Evolutionary conservation across 53 echinoderm and acorn worm species (phyloP).

Genomic region (Astropecten irregularis): DNA sequence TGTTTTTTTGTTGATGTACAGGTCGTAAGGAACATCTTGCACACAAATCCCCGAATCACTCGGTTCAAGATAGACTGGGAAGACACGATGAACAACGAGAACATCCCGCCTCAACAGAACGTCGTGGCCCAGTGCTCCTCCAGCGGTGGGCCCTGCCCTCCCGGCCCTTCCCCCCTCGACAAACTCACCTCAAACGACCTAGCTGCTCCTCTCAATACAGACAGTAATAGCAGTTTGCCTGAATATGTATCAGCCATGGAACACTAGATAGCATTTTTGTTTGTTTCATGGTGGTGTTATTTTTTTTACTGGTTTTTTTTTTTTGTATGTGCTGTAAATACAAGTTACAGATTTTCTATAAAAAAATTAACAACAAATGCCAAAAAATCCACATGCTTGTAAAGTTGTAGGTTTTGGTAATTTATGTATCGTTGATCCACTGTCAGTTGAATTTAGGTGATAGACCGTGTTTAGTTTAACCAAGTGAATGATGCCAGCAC

Average conservation of each 20-base stretch:
- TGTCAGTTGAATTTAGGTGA: too few species aligned
- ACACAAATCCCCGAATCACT: conserved; percentile 92
- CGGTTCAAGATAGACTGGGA: conserved; percentile 99
- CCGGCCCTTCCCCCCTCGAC: conserved; percentile 23
- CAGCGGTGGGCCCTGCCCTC: conserved; percentile 9
- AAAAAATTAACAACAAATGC: neutral
- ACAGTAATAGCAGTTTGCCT: conserved; percentile 96
- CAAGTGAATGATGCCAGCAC: too few species aligned
- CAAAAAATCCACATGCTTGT: neutral
- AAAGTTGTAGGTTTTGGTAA: neutral
- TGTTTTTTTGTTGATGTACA: too few species aligned
- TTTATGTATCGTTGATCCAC: too few species aligned
- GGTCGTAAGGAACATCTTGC: conserved; percentile 89
- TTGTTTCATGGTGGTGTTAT: too few species aligned
- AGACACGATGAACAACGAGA: conserved; percentile 81
- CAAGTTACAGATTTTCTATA: conserved; percentile 26
- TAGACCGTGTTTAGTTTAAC: too few species aligned
- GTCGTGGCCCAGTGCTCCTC: conserved; percentile 25
- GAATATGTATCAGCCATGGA: conserved; percentile 91
- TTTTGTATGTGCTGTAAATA: conserved; percentile 53
- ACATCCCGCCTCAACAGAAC: conserved; percentile 84
- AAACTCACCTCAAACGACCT: conserved; percentile 55
- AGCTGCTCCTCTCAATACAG: conserved; percentile 68
- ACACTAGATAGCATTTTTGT: conserved; percentile 36
- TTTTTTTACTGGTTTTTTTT: conserved; percentile 6